Evolutionary conservation across 2,888 invertebrate species (phyloP).

Genomic region (Lasius platythorax): DNA sequence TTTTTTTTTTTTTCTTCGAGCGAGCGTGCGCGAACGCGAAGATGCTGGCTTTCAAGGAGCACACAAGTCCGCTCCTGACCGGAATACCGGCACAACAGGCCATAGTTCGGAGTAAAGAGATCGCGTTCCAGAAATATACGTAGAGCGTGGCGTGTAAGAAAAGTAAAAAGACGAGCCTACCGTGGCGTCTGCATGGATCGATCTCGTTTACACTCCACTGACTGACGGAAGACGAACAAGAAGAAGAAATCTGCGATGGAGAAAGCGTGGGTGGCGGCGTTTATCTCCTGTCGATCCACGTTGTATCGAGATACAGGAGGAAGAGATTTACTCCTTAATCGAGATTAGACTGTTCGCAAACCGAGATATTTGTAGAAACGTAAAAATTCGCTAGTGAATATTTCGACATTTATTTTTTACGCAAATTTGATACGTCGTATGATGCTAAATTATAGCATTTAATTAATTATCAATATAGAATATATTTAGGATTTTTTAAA

Average conservation of each 20-base stretch:
- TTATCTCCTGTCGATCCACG: conserved; percentile 69
- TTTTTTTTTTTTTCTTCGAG: conserved; percentile 31
- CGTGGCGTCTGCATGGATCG: conserved; percentile 78
- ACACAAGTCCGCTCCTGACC: conserved; percentile 56
- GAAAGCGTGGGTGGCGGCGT: conserved; percentile 78
- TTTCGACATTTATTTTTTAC: not conserved
- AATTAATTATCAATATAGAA: not conserved
- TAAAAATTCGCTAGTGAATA: not conserved
- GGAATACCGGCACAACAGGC: conserved; percentile 65
- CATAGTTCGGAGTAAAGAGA: conserved; percentile 68
- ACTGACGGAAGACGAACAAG: conserved; percentile 69
- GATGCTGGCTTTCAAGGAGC: conserved; percentile 58
- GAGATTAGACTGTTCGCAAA: conserved; percentile 20
- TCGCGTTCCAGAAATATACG: conserved; percentile 75
- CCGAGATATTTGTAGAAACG: conserved; percentile 11
- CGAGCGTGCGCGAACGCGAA: conserved; percentile 22
- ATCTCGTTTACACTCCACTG: conserved; percentile 81
- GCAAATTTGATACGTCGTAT: not conserved
- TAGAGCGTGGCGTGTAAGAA: conserved; percentile 61
- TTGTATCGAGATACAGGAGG: conserved; percentile 65
- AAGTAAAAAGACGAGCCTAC: conserved; percentile 72
- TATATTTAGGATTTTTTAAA: not conserved
- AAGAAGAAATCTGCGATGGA: conserved; percentile 49
- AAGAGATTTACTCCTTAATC: conserved; percentile 59
- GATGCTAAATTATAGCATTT: not conserved